A percentile compares a stretch with the other conserved stretches of the same genome.
phyloP scores from a whole-genome alignment of 1,140 invertebrate species.

The Cotesia chilonis region DNA sequence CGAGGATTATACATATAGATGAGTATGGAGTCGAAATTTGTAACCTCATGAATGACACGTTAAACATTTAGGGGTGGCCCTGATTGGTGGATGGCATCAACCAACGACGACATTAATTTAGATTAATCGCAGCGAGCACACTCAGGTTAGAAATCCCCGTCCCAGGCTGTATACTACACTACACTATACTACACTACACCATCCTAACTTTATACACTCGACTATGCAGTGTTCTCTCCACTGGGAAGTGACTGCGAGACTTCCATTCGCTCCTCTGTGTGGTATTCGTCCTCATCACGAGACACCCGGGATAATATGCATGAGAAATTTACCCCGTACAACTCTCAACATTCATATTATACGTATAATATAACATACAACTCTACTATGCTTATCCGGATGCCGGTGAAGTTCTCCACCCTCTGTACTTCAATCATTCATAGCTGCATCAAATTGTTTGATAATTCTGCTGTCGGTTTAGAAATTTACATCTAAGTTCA shows the following conservation, averaged over 20 bases:
- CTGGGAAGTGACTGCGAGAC: constrained; percentile 11
- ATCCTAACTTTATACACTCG: neutral
- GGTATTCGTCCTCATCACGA: neutral
- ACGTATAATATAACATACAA: neutral
- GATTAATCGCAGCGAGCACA: constrained; percentile 48
- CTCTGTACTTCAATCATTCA: constrained; percentile 11
- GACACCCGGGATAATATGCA: constrained; percentile 7
- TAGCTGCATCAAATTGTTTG: constrained; percentile 1
- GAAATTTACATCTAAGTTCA: neutral
- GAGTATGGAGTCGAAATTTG: neutral
- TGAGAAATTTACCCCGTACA: neutral
- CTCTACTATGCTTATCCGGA: neutral
- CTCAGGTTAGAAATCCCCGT: neutral
- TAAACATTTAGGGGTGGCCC: constrained; percentile 39
- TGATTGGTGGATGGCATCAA: constrained; percentile 44
- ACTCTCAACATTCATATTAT: no score
- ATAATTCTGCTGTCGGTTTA: neutral
- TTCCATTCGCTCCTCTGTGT: neutral
- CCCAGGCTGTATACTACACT: no score
- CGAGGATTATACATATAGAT: no score
- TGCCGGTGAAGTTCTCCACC: no score
- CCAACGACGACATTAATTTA: constrained; percentile 51
- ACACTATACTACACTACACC: neutral
- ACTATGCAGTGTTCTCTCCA: constrained; percentile 5
- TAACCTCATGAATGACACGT: constrained; percentile 26